Base-by-base conservation (phyloP, 2,888 invertebrate genomes). In the Cynaeus angustus region DNA sequence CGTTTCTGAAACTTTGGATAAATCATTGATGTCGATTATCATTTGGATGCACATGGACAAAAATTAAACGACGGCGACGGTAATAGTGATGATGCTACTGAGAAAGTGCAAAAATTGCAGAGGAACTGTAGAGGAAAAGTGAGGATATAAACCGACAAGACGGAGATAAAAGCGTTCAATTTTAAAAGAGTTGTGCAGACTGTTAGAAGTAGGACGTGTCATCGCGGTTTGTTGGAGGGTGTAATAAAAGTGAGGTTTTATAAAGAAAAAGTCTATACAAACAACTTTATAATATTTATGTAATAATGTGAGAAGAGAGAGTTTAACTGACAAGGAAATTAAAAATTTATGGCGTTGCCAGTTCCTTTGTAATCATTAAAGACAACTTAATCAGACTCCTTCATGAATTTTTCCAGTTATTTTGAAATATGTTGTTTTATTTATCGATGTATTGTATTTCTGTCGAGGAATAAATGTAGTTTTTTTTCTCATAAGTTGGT, bases 41-140 rank as follows among this genome's bases (percentile, higher is more conserved):
- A 59, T 59, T 46, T 46, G 46, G 5, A 59, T 30, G n/a, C 28
- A 43, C 59, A 59, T 59, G n/a, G 59, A 41, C 3, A 56, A 26
- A 3, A 56, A 16, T n/a, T 56, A 41, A 12, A n/a, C 38, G n/a
- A 8, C 37, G 7, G 28, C 28, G 7, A 50, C n/a, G 12, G 6
- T 26, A 50, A 50, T 26, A 12, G 28, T 6, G 6, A 13, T 21
- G 21, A 50, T 10, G 6, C 26, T 8, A 48, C 10, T 26, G 26
- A 28, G 10, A 3, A 5, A 8, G n/a, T 53, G 3, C 16, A 10
- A 48, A 33, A 21, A 21, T 1, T 21, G 21, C 1, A 21, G 30
- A 33, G 33, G 12, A 33, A 7, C 14, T 14, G 14, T 46, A 2
- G 46, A 8, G 46, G 10, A 3, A 4, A 21, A n/a, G n/a, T n/a